Percentiles rank a stretch among this genome's conserved stretches.
Conservation (phyloP, 1,140 invertebrate genomes). For the Potamilus streckersoni region DNA sequence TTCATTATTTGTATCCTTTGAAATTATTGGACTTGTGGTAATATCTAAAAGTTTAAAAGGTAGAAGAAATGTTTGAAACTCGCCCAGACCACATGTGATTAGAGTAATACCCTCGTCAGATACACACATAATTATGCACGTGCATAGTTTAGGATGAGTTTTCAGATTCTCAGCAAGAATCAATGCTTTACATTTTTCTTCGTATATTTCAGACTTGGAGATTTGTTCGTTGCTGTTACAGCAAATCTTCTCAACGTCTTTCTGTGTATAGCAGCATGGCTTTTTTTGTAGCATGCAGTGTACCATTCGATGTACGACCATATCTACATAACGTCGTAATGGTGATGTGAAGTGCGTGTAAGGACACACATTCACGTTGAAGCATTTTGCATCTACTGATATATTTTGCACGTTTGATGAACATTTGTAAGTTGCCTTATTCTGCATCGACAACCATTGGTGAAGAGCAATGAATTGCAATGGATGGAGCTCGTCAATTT, state of each 20-base stretch:
- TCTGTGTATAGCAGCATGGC: conserved; percentile 22
- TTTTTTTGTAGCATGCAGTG: conserved; percentile 29
- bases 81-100: conserved; percentile 9
- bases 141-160: conserved; percentile 3
- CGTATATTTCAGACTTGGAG: conserved; percentile 22
- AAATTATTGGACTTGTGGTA: conserved; percentile 12
- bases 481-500: conserved; percentile 94
- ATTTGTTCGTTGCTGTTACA: conserved; percentile 27
- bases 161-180: conserved; percentile 8
- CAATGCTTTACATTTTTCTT: conserved; percentile 23
- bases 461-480: conserved; percentile 86
- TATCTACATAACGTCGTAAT: conserved; percentile 65
- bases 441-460: conserved; percentile 32
- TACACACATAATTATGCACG: conserved; percentile 18
- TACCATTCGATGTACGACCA: conserved; percentile 55
- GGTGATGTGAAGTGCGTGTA: conserved; percentile 68
- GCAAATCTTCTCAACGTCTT: conserved; percentile 34
- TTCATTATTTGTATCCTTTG: conserved; percentile 4
- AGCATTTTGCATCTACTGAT: conserved; percentile 20
- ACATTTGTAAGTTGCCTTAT: conserved; percentile 14
- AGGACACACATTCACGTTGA: conserved; percentile 27
- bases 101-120: conserved; percentile 26
- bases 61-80: conserved; percentile 16
- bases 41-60: conserved; percentile 18
- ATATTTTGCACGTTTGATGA: not conserved